phyloP scores from a whole-genome alignment of 2,888 invertebrate genomes.

The Capitulum mitella region DNA sequence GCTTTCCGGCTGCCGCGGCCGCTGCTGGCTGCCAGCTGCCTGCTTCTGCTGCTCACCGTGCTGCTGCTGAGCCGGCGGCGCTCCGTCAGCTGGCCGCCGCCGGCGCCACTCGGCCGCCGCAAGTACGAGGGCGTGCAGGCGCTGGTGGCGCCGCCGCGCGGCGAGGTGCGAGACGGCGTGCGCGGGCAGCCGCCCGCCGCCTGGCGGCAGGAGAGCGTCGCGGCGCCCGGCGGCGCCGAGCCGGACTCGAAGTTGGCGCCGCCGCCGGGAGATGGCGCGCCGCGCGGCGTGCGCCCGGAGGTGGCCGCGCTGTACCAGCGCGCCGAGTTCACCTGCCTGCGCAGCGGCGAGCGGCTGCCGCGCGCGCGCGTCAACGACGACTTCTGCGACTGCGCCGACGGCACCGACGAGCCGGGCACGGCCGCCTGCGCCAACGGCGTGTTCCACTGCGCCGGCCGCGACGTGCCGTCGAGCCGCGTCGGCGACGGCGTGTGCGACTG shows the following conservation, averaged over 20 bases:
- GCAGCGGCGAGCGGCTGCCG: not conserved
- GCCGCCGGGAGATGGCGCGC: not conserved
- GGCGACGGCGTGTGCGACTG: constrained; percentile 58
- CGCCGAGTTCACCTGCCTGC: not conserved
- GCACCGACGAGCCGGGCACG: constrained; percentile 48
- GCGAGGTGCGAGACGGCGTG: too few relatives aligned
- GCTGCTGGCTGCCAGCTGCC: not conserved
- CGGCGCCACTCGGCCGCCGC: not conserved
- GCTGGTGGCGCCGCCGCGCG: not conserved
- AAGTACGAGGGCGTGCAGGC: not conserved
- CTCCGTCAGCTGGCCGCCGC: not conserved
- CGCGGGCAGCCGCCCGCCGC: not conserved
- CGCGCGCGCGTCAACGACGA: constrained; percentile 64
- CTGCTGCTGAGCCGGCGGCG: not conserved
- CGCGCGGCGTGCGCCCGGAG: not conserved
- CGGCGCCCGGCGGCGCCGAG: not conserved
- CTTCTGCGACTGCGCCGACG: constrained; percentile 74
- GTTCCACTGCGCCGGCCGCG: constrained; percentile 37
- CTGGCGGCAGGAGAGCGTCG: not conserved
- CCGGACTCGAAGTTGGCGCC: not conserved
- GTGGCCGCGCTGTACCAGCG: not conserved
- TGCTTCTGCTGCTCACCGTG: not conserved
- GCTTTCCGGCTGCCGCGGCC: not conserved
- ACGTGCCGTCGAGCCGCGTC: constrained; percentile 43
- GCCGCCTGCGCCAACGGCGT: constrained; percentile 45